These are phyloP conservation scores for Tenthredo livida DNA, from an alignment of 2,888 invertebrate species.

Conservation along the genomic window DNA sequence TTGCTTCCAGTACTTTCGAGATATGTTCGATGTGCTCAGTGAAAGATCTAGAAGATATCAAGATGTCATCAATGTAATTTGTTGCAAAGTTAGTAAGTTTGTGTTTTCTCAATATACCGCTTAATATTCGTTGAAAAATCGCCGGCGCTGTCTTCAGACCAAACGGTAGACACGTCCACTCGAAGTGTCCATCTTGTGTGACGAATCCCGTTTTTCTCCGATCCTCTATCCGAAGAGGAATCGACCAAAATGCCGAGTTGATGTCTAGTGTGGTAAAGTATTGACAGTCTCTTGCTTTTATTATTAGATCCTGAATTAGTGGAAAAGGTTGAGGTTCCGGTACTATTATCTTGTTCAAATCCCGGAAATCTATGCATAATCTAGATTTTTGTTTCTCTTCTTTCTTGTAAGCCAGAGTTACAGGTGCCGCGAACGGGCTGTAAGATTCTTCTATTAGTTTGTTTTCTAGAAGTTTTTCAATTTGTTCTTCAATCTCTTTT, in stretches of 20 bases:
- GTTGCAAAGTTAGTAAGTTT: slow-evolving; percentile 56
- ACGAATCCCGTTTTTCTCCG: slow-evolving; percentile 59
- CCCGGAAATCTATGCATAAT: slow-evolving; percentile 50
- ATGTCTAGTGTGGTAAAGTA: slow-evolving; percentile 57
- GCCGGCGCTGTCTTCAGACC: slow-evolving; percentile 61
- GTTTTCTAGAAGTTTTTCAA: slow-evolving; percentile 43
- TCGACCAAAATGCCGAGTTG: slow-evolving; percentile 58
- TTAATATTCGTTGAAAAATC: slow-evolving; percentile 62
- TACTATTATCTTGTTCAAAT: slow-evolving; percentile 55
- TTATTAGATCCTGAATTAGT: slow-evolving; percentile 55
- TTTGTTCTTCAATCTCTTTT: slow-evolving; percentile 55
- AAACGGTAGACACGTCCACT: slow-evolving; percentile 58
- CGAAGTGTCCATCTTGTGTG: slow-evolving; percentile 57
- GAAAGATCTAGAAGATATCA: slow-evolving; percentile 56
- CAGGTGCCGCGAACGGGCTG: slow-evolving; percentile 56
- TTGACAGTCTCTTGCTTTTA: slow-evolving; percentile 54
- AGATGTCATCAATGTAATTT: slow-evolving; percentile 59
- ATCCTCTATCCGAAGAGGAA: slow-evolving; percentile 57
- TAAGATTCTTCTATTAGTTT: slow-evolving; percentile 56
- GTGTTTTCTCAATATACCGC: slow-evolving; percentile 60
- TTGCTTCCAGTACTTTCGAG: slow-evolving; percentile 56
- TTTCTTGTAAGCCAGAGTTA: slow-evolving; percentile 52
- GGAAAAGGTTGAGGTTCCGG: slow-evolving; percentile 58
- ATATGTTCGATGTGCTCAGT: slow-evolving; percentile 51
- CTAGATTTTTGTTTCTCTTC: neutral